Conservation (phyloP, 2,113 vertebrate species). For the Gopherus evgoodei region DNA sequence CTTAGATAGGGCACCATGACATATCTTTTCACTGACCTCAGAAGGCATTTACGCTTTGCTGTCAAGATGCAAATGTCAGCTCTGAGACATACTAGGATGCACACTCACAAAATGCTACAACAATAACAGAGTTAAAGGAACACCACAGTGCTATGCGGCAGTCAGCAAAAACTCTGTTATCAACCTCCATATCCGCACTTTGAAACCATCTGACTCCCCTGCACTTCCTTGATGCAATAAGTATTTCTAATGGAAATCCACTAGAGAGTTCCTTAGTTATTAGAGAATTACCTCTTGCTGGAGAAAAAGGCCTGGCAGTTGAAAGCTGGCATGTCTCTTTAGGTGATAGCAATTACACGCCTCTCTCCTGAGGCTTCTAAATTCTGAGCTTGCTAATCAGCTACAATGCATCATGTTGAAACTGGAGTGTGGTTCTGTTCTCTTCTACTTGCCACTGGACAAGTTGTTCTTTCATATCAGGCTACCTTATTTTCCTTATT, state of each 20-base stretch:
- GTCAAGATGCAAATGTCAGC: not conserved
- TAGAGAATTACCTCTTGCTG: not conserved
- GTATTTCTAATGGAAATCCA: constrained; percentile 12
- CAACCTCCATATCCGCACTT: not conserved
- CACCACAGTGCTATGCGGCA: not conserved
- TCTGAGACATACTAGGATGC: not conserved
- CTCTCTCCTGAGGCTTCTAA: constrained; percentile 7
- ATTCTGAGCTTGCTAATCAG: constrained; percentile 15
- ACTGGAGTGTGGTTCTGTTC: not conserved
- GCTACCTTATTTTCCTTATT: not conserved
- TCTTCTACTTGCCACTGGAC: not conserved
- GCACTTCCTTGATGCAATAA: not conserved
- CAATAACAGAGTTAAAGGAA: not conserved
- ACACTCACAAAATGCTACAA: not conserved
- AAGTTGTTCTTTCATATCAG: not conserved
- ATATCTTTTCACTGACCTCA: not conserved
- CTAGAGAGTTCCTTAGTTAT: not conserved
- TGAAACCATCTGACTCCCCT: not conserved
- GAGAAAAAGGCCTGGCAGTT: not conserved
- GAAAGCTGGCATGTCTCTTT: constrained; percentile 1
- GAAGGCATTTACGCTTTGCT: not conserved
- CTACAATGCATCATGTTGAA: not conserved
- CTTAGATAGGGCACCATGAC: not conserved
- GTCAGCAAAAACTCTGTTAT: not conserved
- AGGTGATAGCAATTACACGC: not conserved